phyloP scores from a whole-genome alignment of 1,140 invertebrate species.

The Brachionus angularis region DNA sequence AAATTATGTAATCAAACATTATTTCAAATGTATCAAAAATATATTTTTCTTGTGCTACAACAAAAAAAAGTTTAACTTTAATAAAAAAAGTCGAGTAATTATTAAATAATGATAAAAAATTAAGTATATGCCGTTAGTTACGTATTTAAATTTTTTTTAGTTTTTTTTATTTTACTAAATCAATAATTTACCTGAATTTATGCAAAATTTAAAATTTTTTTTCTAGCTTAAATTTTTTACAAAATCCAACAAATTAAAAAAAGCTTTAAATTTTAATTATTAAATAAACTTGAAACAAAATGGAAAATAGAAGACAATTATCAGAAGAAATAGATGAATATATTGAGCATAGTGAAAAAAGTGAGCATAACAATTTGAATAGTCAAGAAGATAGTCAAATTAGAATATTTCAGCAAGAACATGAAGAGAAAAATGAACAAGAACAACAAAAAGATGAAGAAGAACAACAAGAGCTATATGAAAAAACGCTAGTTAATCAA shows the following conservation, averaged over 20 bases:
- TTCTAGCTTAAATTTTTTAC: background rate
- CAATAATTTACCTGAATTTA: background rate
- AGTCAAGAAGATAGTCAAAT: background rate
- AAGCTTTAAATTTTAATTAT: background rate
- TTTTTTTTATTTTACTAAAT: slow-evolving; percentile 1
- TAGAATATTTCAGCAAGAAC: background rate
- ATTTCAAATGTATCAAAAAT: too few relatives aligned
- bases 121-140: slow-evolving; percentile 23
- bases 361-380: background rate
- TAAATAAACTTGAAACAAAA: background rate
- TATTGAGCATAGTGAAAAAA: background rate
- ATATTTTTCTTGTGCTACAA: too few relatives aligned
- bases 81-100: too few relatives aligned
- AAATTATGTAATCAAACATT: too few relatives aligned
- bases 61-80: too few relatives aligned
- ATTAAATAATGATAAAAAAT: too few relatives aligned
- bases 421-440: background rate
- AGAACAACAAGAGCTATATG: background rate
- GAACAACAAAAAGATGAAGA: background rate
- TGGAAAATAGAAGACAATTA: background rate
- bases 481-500: background rate
- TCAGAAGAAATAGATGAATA: background rate
- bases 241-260: background rate
- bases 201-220: background rate
- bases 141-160: background rate